Percentiles rank a stretch among this genome's conserved stretches.
phyloP scores from a whole-genome alignment of 2,113 vertebrate species.

The Sinosuthora webbiana region DNA sequence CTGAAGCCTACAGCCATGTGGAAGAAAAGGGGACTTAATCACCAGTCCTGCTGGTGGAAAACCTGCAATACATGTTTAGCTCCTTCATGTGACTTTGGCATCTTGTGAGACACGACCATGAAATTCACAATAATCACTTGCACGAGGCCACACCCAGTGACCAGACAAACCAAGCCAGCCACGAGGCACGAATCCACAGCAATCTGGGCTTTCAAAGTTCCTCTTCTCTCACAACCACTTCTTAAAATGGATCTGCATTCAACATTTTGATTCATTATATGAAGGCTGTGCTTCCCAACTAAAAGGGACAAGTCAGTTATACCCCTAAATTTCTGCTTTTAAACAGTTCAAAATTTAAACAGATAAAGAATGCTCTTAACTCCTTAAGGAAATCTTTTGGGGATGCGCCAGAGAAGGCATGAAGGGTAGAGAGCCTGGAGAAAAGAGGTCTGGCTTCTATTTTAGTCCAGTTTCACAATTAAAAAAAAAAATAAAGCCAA shows the following conservation, averaged over 20 bases:
- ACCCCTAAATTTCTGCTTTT: background rate
- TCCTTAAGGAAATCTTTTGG: background rate
- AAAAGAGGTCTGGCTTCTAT: background rate
- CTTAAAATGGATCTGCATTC: background rate
- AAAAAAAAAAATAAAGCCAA: background rate
- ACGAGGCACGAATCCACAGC: background rate
- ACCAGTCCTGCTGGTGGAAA: background rate
- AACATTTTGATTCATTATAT: background rate
- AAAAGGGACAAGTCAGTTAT: background rate
- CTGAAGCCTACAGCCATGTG: background rate
- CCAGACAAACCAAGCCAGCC: background rate
- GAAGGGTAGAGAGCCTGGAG: background rate
- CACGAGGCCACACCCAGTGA: background rate
- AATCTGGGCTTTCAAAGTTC: background rate
- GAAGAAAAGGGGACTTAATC: background rate
- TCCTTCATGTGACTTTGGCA: background rate
- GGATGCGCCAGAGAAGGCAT: background rate
- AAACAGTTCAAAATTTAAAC: background rate
- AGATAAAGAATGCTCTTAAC: background rate
- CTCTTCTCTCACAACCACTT: background rate
- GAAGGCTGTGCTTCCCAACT: background rate
- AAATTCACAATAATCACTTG: background rate
- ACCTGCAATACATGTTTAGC: background rate
- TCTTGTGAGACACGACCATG: background rate
- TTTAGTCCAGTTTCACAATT: background rate